A percentile compares a stretch with the other conserved stretches of the same genome.
phyloP scores from a whole-genome alignment of 2,113 vertebrate genomes.

The Lampris megalopsis region DNA sequence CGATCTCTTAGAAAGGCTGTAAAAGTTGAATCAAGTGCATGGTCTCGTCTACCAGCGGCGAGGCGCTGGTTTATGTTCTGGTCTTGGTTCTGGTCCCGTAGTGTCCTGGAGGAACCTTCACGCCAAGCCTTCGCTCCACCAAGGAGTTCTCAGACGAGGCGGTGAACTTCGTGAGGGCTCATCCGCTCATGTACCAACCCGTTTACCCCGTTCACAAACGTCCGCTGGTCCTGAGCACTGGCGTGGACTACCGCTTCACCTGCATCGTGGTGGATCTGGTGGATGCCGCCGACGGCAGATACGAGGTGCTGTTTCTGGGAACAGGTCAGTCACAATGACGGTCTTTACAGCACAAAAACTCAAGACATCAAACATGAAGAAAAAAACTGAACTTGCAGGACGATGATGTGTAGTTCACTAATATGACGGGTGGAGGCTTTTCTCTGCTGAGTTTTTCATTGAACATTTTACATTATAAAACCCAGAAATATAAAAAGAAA shows the following conservation, averaged over 20 bases:
- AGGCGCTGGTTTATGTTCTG: not conserved
- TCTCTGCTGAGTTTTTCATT: too few species aligned
- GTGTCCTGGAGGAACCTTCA: conserved; percentile 82
- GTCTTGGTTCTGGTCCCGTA: conserved; percentile 17
- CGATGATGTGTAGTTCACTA: too few species aligned
- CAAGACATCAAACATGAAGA: too few species aligned
- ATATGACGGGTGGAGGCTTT: too few species aligned
- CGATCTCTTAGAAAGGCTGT: too few species aligned
- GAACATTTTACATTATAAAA: too few species aligned
- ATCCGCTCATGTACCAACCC: conserved; percentile 80
- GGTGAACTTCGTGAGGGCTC: conserved; percentile 77
- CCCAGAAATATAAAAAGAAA: too few species aligned
- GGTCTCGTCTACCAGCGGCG: too few species aligned
- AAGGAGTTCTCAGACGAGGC: conserved; percentile 80
- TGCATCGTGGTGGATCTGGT: conserved; percentile 78
- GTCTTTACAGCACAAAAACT: too few species aligned
- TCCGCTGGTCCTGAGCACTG: conserved; percentile 77
- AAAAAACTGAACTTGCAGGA: too few species aligned
- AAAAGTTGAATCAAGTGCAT: too few species aligned
- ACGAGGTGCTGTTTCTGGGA: conserved; percentile 80
- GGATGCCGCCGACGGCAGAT: conserved; percentile 79
- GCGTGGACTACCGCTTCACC: conserved; percentile 78
- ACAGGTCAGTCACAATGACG: conserved; percentile 63
- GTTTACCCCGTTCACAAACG: conserved; percentile 78
- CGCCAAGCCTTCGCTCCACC: conserved; percentile 76